phyloP scores from a whole-genome alignment of 2,797 vertebrate species.

The Cossypha heuglini region DNA sequence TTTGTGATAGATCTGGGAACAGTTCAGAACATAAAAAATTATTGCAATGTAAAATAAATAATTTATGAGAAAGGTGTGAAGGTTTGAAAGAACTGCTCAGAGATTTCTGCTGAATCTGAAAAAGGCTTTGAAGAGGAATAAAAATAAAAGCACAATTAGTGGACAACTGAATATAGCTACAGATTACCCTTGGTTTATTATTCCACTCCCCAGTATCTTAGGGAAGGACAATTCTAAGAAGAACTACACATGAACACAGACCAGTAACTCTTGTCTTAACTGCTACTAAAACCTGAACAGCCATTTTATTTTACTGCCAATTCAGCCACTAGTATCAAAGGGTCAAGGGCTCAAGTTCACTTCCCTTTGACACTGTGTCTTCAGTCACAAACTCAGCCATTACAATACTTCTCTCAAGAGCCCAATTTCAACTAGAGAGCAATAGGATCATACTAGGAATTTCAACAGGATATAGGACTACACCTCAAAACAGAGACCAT shows the following conservation, averaged over 20 bases:
- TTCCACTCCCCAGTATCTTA: not conserved
- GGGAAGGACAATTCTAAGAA: conserved; percentile 11
- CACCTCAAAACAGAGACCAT: not conserved
- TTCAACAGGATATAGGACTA: not conserved
- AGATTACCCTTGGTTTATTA: not conserved
- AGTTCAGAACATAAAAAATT: not conserved
- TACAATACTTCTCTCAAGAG: not conserved
- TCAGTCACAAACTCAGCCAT: not conserved
- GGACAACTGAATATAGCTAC: not conserved
- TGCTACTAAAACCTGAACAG: conserved; percentile 41
- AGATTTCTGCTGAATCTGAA: not conserved
- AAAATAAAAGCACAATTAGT: conserved; percentile 1
- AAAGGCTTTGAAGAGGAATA: not conserved
- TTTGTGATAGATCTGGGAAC: not conserved
- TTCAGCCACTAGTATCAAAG: not conserved
- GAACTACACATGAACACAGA: not conserved
- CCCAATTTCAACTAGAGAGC: not conserved
- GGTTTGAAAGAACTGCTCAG: not conserved
- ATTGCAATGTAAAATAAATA: not conserved
- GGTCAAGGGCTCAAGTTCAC: conserved; percentile 34
- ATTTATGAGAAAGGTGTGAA: not conserved
- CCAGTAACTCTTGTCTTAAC: not conserved
- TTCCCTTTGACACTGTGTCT: not conserved
- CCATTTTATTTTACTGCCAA: conserved; percentile 47
- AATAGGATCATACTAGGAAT: not conserved